Evolutionary conservation across 2,113 vertebrate species (phyloP), one percentile per base, ranked within the genome.

Genomic region (Clarias batrachus): DNA sequence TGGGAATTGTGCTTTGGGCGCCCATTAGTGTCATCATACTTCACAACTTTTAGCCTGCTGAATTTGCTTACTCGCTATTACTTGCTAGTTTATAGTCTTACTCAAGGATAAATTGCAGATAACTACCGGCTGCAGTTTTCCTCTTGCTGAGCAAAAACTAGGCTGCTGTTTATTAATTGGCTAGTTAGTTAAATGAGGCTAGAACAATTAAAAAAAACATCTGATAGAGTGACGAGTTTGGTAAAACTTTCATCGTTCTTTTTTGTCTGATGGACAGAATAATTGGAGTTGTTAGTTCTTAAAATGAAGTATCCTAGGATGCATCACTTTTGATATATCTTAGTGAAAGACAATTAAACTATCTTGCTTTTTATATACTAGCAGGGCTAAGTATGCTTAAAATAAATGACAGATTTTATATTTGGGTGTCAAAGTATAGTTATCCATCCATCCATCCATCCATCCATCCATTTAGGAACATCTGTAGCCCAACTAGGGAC

Each of bases 51-150:
- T 78, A 57, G 56, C 27, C 57, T 33, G 57, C 48, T 48, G 60
- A 80, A 80, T 37, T 60, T 37, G 78, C 57, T 56, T 77, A 77
- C 56, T 77, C 52, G n/a, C 13, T 60, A 80, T 60, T 37, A 80
- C 78, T 37, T 37, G 56, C 56, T 80, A 37, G 27, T 37, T 37
- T 62, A 60, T 60, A 7, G 54, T 62, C 57, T 80, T 37, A 21
- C 56, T 21, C 6, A 16, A 37, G 57, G 17, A 80, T 37, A 37
- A 80, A 80, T 80, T 30, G 27, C 57, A 23, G 37, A 48, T n/a
- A n/a, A 37, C 6, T 33, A 59, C 27, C 27, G 2, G 27, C 56
- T 59, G 37, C 70, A 73, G 8, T 71, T 41, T 71, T 41, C 70
- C 70, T 37, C 7, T 14, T 17, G 27, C 65, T 30, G 65, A 30